phyloP scores from a whole-genome alignment of 2,888 invertebrate species.

The Chloroclystis v-ata region DNA sequence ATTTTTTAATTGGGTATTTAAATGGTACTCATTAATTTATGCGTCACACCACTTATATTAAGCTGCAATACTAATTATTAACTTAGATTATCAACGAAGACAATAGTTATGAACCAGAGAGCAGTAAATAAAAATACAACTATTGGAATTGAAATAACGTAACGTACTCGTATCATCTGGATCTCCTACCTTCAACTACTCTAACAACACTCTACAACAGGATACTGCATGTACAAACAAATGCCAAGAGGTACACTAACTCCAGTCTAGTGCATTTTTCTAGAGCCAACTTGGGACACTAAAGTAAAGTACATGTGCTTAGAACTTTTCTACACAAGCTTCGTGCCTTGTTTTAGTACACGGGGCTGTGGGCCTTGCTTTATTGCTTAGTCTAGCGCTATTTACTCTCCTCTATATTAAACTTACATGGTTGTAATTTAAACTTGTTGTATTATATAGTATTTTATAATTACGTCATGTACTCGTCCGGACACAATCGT shows the following conservation, averaged over 20 bases:
- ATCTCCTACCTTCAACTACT: no score
- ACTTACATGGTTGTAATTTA: no score
- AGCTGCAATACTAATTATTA: no score
- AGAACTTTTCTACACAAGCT: slow-evolving; percentile 10
- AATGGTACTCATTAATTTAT: no score
- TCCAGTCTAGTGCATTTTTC: slow-evolving; percentile 12
- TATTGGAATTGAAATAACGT: slow-evolving; percentile 30
- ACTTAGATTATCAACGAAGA: no score
- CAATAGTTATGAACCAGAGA: neutral
- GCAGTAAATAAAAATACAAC: slow-evolving; percentile 19
- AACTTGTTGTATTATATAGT: neutral
- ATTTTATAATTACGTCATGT: no score
- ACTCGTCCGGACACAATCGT: no score
- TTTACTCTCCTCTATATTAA: no score
- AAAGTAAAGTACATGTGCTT: slow-evolving; percentile 13
- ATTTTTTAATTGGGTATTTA: no score
- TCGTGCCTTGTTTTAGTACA: slow-evolving; percentile 9
- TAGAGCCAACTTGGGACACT: slow-evolving; percentile 17
- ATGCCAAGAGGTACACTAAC: slow-evolving; percentile 1
- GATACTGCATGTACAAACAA: slow-evolving; percentile 10
- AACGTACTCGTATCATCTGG: no score
- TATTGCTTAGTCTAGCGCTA: no score
- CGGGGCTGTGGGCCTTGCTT: neutral
- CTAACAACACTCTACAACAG: slow-evolving; percentile 20
- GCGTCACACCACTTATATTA: no score